Evolutionary conservation across 2,888 invertebrate genomes (phyloP).

Genomic region (Leucophenga montana): DNA sequence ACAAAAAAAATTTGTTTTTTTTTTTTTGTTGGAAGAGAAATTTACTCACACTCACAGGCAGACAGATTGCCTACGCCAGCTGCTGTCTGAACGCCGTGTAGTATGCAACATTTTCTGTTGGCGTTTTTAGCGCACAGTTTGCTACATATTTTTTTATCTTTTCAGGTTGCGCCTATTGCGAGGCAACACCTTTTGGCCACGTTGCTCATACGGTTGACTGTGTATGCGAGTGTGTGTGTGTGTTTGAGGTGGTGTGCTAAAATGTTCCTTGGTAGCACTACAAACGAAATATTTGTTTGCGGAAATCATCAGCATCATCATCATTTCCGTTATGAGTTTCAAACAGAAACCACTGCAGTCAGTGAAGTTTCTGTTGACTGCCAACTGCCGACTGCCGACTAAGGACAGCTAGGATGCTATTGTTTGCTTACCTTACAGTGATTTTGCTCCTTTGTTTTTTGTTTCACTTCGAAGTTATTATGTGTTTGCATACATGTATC

Average conservation of each 20-base stretch:
- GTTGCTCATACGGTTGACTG: conserved; percentile 1
- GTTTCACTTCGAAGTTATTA: background rate
- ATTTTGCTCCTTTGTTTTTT: background rate
- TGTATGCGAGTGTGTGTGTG: conserved; percentile 28
- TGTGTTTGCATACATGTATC: too few species aligned
- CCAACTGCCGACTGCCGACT: too few species aligned
- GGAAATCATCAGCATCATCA: conserved; percentile 63
- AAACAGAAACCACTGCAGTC: conserved; percentile 30
- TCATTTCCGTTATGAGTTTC: conserved; percentile 56
- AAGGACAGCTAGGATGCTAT: background rate
- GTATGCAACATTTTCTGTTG: conserved; percentile 1
- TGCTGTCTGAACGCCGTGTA: background rate
- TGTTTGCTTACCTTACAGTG: conserved; percentile 16
- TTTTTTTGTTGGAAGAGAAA: background rate
- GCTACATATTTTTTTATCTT: background rate
- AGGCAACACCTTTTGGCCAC: background rate
- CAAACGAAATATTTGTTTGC: conserved; percentile 62
- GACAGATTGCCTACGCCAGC: background rate
- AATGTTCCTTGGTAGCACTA: conserved; percentile 46
- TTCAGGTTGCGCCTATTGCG: background rate
- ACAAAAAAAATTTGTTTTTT: background rate
- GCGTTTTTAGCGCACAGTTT: conserved; percentile 26
- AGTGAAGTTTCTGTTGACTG: background rate
- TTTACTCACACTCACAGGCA: background rate
- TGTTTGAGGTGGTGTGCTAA: conserved; percentile 10